A percentile compares a stretch with the other conserved stretches of the same genome.
phyloP scores from a whole-genome alignment of 2,113 vertebrate genomes.

The Deroptyus accipitrinus region DNA sequence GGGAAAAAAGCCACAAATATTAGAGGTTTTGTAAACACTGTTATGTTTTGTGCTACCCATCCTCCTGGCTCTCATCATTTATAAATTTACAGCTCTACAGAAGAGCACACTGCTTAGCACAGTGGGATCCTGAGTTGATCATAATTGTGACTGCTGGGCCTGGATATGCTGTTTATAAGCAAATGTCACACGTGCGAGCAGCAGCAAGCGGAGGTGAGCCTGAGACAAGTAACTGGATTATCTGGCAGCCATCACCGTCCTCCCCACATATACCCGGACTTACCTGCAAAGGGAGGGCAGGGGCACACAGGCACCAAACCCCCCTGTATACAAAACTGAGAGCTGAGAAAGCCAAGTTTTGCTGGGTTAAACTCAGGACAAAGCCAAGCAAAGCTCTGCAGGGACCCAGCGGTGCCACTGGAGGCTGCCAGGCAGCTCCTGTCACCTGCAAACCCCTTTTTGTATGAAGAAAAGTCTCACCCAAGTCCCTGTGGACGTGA shows the following conservation, averaged over 20 bases:
- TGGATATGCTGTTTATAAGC: background rate
- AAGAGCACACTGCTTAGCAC: background rate
- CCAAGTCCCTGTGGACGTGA: background rate
- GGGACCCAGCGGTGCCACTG: background rate
- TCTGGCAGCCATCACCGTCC: background rate
- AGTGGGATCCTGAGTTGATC: background rate
- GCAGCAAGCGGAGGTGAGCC: accelerated
- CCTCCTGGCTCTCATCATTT: background rate
- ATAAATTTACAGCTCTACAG: background rate
- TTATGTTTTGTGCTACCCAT: background rate
- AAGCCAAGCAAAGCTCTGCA: background rate
- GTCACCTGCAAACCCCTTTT: background rate
- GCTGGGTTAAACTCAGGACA: background rate
- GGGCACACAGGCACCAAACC: background rate
- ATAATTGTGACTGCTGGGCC: background rate
- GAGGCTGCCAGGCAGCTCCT: background rate
- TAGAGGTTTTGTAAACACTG: background rate
- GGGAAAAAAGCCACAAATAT: accelerated
- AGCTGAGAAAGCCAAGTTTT: background rate
- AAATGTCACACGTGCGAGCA: accelerated
- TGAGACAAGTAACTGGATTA: accelerated
- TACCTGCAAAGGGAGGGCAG: background rate
- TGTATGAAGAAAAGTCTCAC: background rate
- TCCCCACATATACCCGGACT: accelerated
- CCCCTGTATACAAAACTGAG: background rate